phyloP scores from a whole-genome alignment of 2,797 vertebrate genomes.

The Cynopterus sphinx region DNA sequence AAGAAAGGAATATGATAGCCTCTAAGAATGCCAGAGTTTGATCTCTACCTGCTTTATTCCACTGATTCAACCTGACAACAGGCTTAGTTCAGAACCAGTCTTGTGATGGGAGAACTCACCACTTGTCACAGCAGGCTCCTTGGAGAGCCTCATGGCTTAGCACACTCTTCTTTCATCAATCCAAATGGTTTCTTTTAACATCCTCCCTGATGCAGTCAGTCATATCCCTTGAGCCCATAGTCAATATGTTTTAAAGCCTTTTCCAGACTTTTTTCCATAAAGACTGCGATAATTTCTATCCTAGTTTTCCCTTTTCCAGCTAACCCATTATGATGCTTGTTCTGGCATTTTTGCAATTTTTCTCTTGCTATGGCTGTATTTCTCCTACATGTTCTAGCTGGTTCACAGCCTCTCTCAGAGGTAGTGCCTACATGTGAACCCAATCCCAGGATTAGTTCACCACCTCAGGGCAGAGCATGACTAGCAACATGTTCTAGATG shows the following conservation, averaged over 20 bases:
- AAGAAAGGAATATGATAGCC: background rate
- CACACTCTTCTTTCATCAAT: background rate
- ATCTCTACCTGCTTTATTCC: background rate
- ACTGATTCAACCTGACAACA: background rate
- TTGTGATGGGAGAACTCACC: background rate
- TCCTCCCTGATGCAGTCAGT: background rate
- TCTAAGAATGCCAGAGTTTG: background rate
- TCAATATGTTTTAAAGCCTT: background rate
- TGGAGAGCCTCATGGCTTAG: background rate
- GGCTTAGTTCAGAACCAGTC: background rate
- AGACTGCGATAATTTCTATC: background rate
- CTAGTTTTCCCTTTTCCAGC: background rate
- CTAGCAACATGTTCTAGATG: background rate
- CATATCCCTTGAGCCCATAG: background rate
- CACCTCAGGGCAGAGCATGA: background rate
- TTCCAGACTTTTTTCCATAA: background rate
- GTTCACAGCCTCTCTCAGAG: background rate
- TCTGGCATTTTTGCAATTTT: background rate
- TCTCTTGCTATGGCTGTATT: background rate
- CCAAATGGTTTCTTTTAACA: background rate
- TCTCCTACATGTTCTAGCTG: background rate
- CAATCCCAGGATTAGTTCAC: background rate
- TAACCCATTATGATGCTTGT: background rate
- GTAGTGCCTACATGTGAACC: background rate
- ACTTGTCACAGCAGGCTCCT: background rate